phyloP scores from a whole-genome alignment of 2,797 vertebrate species.

The Adrianichthys oophorus region DNA sequence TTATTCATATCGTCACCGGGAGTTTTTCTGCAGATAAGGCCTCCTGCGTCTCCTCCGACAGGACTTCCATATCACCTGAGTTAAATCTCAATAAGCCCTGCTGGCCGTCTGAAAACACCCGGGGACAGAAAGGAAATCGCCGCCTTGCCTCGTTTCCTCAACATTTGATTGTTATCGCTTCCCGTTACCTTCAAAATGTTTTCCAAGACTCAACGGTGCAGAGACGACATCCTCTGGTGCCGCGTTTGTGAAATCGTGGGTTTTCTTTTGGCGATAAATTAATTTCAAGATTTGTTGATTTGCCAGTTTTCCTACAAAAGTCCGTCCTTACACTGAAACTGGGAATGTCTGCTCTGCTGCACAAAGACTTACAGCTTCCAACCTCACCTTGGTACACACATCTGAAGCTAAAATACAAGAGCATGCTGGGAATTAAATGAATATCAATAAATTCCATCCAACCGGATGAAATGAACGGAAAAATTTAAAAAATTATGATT shows the following conservation, averaged over 20 bases:
- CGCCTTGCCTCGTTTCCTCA: constrained; percentile 20
- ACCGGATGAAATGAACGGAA: too few species aligned
- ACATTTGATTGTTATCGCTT: constrained; percentile 56
- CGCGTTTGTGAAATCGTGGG: neutral
- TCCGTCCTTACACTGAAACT: too few species aligned
- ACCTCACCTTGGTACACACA: too few species aligned
- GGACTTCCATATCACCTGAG: constrained; percentile 43
- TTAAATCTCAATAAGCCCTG: constrained; percentile 55
- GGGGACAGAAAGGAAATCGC: constrained; percentile 47
- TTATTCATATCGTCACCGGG: constrained; percentile 29
- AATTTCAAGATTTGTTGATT: too few species aligned
- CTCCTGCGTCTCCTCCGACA: constrained; percentile 14
- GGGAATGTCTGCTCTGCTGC: too few species aligned
- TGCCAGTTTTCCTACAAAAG: too few species aligned
- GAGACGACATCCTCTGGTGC: constrained; percentile 6
- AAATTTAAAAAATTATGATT: too few species aligned
- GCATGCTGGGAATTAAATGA: too few species aligned
- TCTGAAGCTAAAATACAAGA: too few species aligned
- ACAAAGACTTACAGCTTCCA: too few species aligned
- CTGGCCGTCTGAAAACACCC: constrained; percentile 35
- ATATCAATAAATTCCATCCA: too few species aligned
- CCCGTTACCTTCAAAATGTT: constrained; percentile 49
- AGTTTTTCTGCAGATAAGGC: constrained; percentile 53
- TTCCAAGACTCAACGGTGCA: constrained; percentile 20
- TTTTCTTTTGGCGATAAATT: too few species aligned